These are phyloP conservation scores for Zosterops pallidus DNA, from an alignment of 2,113 vertebrate species.

Conservation along the genomic window DNA sequence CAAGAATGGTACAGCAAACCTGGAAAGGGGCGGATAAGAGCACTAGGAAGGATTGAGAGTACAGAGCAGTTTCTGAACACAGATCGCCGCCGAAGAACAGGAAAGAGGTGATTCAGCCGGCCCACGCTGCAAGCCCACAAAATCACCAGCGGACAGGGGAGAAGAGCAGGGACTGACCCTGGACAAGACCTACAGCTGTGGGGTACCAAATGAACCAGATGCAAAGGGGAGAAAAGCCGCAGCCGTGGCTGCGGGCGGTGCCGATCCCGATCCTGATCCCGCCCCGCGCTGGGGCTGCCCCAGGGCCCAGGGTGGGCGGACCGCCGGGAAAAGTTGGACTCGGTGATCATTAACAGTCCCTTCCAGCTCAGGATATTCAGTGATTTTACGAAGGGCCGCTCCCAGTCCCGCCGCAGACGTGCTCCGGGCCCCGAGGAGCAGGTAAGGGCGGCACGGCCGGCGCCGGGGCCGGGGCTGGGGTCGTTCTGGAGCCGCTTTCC, in stretches of 20 bases:
- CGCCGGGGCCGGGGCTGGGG: neutral
- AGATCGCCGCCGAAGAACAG: neutral
- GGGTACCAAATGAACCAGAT: neutral
- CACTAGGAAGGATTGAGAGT: neutral
- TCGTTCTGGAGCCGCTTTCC: too few relatives aligned
- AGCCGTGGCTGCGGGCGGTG: neutral
- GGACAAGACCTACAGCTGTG: neutral
- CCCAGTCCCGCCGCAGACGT: neutral
- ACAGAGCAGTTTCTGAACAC: neutral
- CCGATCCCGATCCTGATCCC: neutral
- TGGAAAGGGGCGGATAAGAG: neutral
- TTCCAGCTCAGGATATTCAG: neutral
- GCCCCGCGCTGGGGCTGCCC: neutral
- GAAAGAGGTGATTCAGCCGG: neutral
- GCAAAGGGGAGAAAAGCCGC: fast-evolving
- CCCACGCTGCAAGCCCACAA: fast-evolving
- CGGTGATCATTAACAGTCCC: fast-evolving
- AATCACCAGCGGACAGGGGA: neutral
- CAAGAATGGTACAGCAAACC: neutral
- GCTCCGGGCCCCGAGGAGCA: neutral
- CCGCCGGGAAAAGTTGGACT: neutral
- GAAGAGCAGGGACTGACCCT: neutral
- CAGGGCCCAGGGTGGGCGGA: neutral
- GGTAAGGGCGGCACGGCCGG: neutral
- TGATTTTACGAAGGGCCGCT: neutral